Conservation (phyloP, 92 coral and sea anemone genomes). For the Paramuricea clavata region DNA sequence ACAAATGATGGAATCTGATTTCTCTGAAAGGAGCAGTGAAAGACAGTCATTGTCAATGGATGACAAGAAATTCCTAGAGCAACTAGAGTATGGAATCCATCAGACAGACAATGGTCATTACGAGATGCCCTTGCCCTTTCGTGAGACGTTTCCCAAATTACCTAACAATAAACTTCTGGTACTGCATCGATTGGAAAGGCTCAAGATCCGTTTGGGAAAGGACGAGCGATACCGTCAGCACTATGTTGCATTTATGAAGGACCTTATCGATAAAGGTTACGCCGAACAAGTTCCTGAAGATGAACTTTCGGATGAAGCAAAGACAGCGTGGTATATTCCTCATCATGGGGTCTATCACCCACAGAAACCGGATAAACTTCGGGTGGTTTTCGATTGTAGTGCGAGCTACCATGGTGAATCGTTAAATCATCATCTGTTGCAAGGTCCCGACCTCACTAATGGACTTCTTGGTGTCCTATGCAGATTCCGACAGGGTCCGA, state of each 20-base stretch:
- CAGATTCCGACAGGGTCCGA: slow-evolving; percentile 33
- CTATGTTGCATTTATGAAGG: slow-evolving; percentile 61
- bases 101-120: slow-evolving; percentile 50
- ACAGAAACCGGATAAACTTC: slow-evolving; percentile 38
- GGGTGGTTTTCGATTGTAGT: slow-evolving; percentile 40
- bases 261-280: slow-evolving; percentile 40
- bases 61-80: slow-evolving; percentile 54
- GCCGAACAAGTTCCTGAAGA: slow-evolving; percentile 57
- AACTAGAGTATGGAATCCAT: slow-evolving; percentile 39
- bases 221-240: slow-evolving; percentile 42
- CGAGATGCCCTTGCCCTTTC: slow-evolving; percentile 66
- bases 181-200: slow-evolving; percentile 43
- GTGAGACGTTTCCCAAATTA: slow-evolving; percentile 1
- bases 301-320: background rate
- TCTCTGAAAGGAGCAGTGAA: slow-evolving; percentile 35
- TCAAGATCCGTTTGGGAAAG: slow-evolving; percentile 28
- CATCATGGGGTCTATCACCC: slow-evolving; percentile 53
- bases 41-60: slow-evolving; percentile 43
- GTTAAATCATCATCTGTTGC: slow-evolving; percentile 37
- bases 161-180: slow-evolving; percentile 63
- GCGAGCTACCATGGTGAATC: slow-evolving; percentile 30
- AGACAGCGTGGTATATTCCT: slow-evolving; percentile 48
- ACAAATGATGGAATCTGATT: slow-evolving; percentile 60
- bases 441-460: slow-evolving; percentile 56
- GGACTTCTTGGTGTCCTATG: slow-evolving; percentile 34